Base-by-base conservation (phyloP, 2,113 vertebrate genomes). In the Crotalus horridus region DNA sequence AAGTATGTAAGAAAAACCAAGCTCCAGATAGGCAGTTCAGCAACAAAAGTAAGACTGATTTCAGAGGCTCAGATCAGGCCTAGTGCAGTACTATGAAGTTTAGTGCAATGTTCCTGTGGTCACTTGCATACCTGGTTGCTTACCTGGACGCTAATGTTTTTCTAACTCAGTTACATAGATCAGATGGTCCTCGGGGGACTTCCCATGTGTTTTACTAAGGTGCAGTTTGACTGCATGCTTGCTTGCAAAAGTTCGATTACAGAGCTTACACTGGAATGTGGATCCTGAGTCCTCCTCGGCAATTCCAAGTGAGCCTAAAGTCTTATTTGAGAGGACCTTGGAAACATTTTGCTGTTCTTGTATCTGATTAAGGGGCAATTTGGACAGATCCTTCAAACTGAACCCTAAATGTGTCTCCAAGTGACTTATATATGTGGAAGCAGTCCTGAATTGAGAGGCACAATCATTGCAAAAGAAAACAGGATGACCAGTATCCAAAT, bases 201-300 rank as follows among this genome's bases (percentile, higher is more conserved):
- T 99, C 96, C 99, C 99, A n/a, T 99, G 99, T 88, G 99, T 99
- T 98, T 99, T 99, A 96, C 99, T 99, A 97, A 99, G 99, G 98
- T 99, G 99, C 98, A 99, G 98, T 98, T 99, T 99, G 97, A 99
- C 98, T 95, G 99, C 99, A 95, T 99, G 99, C 96, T 99, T 99
- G 98, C 99, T 99, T 95, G 98, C 98, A 97, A 99, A 99, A 96
- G 99, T 99, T 97, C 99, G 98, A 98, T 98, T 99, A 97, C 99
- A 99, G 97, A 99, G 98, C 97, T 99, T 99, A 97, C 99, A 99
- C 95, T 99, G 99, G 98, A 98, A 98, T 95, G 99, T 97, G 96
- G 98, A 99, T 97, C 98, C 98, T 90, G 98, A 94, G 95, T 99
- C 99, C 91, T 99, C 99, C 96, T 99, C 99, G 0, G 98, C 96